A percentile compares a stretch with the other conserved stretches of the same genome.
phyloP scores from a whole-genome alignment of 2,113 vertebrate genomes.

The zebrafish (Danio rerio) region DNA sequence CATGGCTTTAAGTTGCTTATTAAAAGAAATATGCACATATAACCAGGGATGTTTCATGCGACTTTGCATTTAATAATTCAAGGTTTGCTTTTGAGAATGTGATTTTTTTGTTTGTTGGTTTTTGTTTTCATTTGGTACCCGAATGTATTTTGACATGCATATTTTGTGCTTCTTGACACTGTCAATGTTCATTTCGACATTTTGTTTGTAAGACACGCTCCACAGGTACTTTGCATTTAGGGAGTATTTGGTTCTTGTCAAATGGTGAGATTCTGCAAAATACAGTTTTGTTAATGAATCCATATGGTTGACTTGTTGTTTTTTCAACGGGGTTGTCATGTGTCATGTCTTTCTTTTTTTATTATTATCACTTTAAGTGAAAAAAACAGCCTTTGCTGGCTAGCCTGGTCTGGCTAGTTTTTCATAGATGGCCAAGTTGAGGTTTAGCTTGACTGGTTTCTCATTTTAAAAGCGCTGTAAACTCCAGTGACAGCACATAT shows the following conservation, averaged over 20 bases:
- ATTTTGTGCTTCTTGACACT: constrained; percentile 60
- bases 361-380: too few relatives aligned
- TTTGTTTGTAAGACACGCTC: constrained; percentile 36
- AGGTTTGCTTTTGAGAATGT: constrained; percentile 55
- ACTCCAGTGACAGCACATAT: not conserved
- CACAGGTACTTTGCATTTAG: constrained; percentile 17
- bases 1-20: constrained; percentile 74
- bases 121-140: constrained; percentile 66
- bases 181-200: constrained; percentile 53
- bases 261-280: constrained; percentile 57
- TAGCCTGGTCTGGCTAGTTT: not conserved
- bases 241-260: constrained; percentile 32
- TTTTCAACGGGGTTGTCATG: constrained; percentile 35
- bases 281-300: constrained; percentile 61
- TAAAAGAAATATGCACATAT: constrained; percentile 66
- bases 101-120: constrained; percentile 31
- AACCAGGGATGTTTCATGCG: constrained; percentile 59
- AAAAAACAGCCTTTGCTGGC: not conserved
- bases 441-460: not conserved
- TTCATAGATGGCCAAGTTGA: not conserved
- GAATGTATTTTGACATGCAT: constrained; percentile 66
- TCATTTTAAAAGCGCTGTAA: not conserved
- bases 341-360: not conserved
- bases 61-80: constrained; percentile 59
- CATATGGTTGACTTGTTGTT: not conserved